Conservation (phyloP, 2,113 vertebrate genomes). For the Fukomys damarensis region DNA sequence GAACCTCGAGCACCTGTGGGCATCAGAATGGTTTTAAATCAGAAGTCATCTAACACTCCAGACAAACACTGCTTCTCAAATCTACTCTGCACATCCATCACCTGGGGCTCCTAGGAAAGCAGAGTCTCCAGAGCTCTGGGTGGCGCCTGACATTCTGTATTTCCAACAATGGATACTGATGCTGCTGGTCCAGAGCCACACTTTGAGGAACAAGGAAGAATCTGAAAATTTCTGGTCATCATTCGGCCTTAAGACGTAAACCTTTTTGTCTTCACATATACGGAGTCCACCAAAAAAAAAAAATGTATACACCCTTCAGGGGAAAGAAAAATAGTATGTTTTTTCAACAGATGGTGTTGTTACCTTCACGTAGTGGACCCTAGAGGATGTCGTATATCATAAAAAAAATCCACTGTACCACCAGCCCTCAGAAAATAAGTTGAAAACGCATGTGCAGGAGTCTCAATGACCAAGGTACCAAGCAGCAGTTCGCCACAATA, state of each 20-base stretch:
- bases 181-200: not conserved
- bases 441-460: not conserved
- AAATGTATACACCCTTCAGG: not conserved
- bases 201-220: not conserved
- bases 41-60: not conserved
- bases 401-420: not conserved
- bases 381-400: not conserved
- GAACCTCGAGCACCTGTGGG: not conserved
- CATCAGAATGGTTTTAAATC: not conserved
- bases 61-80: not conserved
- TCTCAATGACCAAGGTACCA: not conserved
- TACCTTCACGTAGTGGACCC: not conserved
- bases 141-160: not conserved
- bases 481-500: not conserved
- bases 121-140: not conserved
- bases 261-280: not conserved
- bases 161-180: not conserved
- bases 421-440: not conserved
- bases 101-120: not conserved
- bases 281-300: not conserved
- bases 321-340: not conserved
- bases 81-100: no score
- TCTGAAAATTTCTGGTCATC: not conserved
- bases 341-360: not conserved
- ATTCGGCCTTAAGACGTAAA: not conserved